phyloP scores from a whole-genome alignment of 2,113 vertebrate genomes.

The Calypte anna region DNA sequence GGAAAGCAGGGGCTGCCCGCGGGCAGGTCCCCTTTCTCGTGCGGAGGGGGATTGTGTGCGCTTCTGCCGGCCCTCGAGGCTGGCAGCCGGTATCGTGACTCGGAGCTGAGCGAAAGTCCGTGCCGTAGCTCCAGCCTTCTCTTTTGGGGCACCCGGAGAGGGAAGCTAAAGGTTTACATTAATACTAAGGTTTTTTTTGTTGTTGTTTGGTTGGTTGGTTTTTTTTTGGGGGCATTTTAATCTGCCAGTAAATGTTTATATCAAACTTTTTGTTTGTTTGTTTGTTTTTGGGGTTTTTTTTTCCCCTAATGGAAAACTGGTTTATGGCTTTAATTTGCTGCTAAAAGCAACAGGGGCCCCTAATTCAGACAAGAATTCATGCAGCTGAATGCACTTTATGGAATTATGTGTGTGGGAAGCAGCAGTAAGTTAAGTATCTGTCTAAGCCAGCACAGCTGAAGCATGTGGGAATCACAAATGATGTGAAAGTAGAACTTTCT shows the following conservation, averaged over 20 bases:
- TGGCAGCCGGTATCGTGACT: fast-evolving
- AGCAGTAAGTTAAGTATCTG: neutral
- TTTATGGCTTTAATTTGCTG: neutral
- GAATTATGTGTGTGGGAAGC: neutral
- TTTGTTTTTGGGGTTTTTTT: too few species aligned
- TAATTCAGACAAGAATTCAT: neutral
- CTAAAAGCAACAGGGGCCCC: neutral
- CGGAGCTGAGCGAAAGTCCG: neutral
- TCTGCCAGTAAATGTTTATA: neutral
- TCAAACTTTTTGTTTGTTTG: neutral
- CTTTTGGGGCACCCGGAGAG: neutral
- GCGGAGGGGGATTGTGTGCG: too few species aligned
- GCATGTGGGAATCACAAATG: neutral
- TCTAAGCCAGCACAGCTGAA: neutral
- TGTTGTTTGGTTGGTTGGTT: too few species aligned
- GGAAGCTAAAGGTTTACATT: neutral
- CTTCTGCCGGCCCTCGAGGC: too few species aligned
- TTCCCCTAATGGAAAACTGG: too few species aligned
- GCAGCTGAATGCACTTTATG: fast-evolving
- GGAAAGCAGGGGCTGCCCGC: fast-evolving
- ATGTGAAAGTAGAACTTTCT: neutral
- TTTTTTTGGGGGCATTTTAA: too few species aligned
- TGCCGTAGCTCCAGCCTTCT: too few species aligned
- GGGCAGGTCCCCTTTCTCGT: too few species aligned
- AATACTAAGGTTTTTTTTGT: too few species aligned